Evolutionary conservation across 2,113 vertebrate genomes (phyloP).

Genomic region (Hypocryptadius cinnamomeus): DNA sequence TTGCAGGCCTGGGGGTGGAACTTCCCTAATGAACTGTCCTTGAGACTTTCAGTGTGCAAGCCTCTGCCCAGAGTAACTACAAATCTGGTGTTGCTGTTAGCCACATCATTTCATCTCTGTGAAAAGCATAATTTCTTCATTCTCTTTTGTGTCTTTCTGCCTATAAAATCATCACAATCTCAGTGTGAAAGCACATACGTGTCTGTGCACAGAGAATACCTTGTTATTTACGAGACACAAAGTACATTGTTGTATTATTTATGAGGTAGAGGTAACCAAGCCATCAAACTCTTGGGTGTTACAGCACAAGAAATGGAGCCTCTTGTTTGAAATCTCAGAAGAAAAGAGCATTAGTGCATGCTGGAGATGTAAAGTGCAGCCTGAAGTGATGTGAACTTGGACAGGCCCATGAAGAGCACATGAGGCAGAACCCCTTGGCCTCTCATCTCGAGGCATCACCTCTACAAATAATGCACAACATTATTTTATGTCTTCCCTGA

Average conservation of each 20-base stretch:
- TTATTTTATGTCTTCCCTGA: background rate
- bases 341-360: background rate
- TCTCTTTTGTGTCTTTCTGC: background rate
- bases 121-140: background rate
- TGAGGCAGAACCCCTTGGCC: background rate
- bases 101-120: background rate
- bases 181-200: background rate
- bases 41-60: background rate
- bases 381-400: background rate
- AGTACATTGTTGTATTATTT: background rate
- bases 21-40: background rate
- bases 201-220: background rate
- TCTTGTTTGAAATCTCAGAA: background rate
- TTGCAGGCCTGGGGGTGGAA: background rate
- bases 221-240: background rate
- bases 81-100: background rate
- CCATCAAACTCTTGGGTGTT: background rate
- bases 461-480: background rate
- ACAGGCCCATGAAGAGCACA: background rate
- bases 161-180: background rate
- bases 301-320: background rate
- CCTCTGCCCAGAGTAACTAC: background rate
- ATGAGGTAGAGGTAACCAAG: background rate
- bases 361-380: background rate
- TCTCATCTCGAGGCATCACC: background rate